Evolutionary conservation across 64 coral and sea anemone genomes (phyloP), one percentile per base, ranked within the genome.

Genomic region (Porites lutea): DNA sequence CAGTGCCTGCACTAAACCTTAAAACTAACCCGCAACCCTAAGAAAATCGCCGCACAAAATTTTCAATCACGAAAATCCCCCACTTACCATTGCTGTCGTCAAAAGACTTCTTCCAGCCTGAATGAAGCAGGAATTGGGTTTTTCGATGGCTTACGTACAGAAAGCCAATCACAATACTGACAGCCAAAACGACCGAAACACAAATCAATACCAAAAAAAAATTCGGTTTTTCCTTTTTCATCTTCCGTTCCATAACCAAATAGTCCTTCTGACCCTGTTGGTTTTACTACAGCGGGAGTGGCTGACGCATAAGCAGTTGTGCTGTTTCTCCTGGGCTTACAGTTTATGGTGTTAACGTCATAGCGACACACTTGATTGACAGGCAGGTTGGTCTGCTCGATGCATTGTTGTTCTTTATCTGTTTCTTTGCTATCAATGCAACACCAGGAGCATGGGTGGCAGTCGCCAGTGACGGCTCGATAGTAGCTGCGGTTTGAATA

Each of bases 371-470:
- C 87, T 71, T 83, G 82, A 18, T 97, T 88, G 44, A 57, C 72
- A 8, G 95, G 70, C 23, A 97, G 44, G 9, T 82, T 83, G 2
- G 62, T 13, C 66, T 97, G 95, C 4, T 71, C 84, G 3, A 80
- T 18, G 22, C 95, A 97, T 47, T 93, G 53, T 1, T 64, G 47
- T 52, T 93, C 75, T 53, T 91, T 72, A 2, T 97, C 92, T 20
- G 91, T 55, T 1, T 86, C 48, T 60, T 75, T 91, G 15, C 92
- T 97, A 27, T 94, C 92, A 3, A 77, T 65, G 43, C 95, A 97
- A 16, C 95, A 97, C 65, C 90, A 86, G 0, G 92, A 90, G 9
- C 95, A 97, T 9, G 89, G 92, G 27, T 88, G 87, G 55, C 95
- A 97, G 63, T 97, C 95, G 51, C 79, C 73, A 45, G 92, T 94